Evolutionary conservation across 2,888 invertebrate genomes (phyloP).

Genomic region (Dasysyrphus tricinctus): DNA sequence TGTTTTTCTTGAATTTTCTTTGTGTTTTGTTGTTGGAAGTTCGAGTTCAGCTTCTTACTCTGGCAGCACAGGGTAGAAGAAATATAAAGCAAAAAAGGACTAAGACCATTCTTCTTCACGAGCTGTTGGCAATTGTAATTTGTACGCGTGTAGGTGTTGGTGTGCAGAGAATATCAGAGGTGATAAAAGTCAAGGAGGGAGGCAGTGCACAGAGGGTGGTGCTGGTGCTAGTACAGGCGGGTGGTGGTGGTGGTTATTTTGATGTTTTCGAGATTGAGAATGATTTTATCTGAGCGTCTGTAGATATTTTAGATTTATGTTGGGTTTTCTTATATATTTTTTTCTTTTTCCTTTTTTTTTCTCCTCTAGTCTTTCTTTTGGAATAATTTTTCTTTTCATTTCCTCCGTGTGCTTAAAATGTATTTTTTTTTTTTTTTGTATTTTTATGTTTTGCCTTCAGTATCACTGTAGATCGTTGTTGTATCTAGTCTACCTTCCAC

Average conservation of each 20-base stretch:
- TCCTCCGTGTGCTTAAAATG: constrained; percentile 46
- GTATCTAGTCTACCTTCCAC: constrained; percentile 36
- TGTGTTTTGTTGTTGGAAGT: constrained; percentile 42
- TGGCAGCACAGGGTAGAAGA: constrained; percentile 7
- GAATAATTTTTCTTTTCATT: constrained; percentile 46
- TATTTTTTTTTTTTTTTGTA: constrained; percentile 41
- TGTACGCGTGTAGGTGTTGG: constrained; percentile 37
- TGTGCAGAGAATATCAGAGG: constrained; percentile 61
- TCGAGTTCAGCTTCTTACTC: constrained; percentile 45
- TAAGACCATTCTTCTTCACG: constrained; percentile 61
- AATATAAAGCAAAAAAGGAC: constrained; percentile 27
- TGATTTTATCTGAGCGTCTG: constrained; percentile 71
- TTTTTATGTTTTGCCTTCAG: constrained; percentile 25
- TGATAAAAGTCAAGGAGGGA: constrained; percentile 61
- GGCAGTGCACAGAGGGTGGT: constrained; percentile 21
- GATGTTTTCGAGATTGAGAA: constrained; percentile 68
- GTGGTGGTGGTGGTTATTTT: constrained; percentile 46
- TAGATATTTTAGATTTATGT: constrained; percentile 71
- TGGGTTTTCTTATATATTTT: neutral
- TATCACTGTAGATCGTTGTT: constrained; percentile 43
- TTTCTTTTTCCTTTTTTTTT: constrained; percentile 9
- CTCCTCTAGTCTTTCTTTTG: neutral
- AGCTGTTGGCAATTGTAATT: constrained; percentile 72
- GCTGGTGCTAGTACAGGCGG: neutral
- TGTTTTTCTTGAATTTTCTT: constrained; percentile 49